Evolutionary conservation across 1,140 invertebrate genomes (phyloP).

Genomic region (Drosophila pseudoobscura): DNA sequence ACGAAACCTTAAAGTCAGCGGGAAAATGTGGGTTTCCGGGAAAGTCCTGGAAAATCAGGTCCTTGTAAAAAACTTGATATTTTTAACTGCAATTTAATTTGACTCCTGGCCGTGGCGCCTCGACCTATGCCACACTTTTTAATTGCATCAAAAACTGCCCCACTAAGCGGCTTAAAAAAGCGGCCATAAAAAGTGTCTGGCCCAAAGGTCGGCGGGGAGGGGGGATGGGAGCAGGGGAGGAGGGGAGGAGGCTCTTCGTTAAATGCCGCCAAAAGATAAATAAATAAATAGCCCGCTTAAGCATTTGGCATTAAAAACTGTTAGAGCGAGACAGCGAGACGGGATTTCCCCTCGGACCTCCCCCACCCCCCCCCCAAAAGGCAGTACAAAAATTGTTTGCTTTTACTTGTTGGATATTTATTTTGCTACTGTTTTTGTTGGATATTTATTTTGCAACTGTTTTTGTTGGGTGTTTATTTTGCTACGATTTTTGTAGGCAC

Average conservation of each 20-base stretch:
- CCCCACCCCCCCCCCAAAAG: slow-evolving; percentile 2
- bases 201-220: background rate
- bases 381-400: slow-evolving; percentile 5
- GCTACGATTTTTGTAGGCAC: too few relatives aligned
- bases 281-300: slow-evolving; percentile 64
- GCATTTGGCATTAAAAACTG: slow-evolving; percentile 46
- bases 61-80: slow-evolving; percentile 29
- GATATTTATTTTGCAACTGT: background rate
- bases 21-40: too few relatives aligned
- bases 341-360: slow-evolving; percentile 10
- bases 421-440: background rate
- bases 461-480: background rate
- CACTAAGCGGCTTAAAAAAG: slow-evolving; percentile 62
- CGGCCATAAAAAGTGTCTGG: slow-evolving; percentile 44
- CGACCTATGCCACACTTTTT: slow-evolving; percentile 59
- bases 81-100: slow-evolving; percentile 33
- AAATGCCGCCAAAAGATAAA: slow-evolving; percentile 36
- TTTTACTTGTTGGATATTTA: too few relatives aligned
- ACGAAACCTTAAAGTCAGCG: background rate
- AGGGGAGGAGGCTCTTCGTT: background rate
- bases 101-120: slow-evolving; percentile 13
- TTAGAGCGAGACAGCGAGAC: slow-evolving; percentile 13
- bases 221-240: slow-evolving; percentile 4
- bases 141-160: slow-evolving; percentile 53
- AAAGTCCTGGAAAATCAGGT: too few relatives aligned